Evolutionary conservation across 2,888 invertebrate species (phyloP).

Genomic region (Pterostichus madidus): DNA sequence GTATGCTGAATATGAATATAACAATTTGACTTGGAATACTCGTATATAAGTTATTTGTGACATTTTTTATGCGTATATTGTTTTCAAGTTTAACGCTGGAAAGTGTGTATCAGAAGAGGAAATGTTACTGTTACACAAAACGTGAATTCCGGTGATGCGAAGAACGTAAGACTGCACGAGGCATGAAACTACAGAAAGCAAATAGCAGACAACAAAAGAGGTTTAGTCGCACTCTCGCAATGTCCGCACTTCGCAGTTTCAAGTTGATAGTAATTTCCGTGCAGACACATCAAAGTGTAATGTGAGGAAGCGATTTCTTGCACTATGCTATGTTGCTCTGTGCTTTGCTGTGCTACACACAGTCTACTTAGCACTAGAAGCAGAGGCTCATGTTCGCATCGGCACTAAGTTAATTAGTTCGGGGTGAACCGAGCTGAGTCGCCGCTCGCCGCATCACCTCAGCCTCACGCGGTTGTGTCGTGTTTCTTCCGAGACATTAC

Average conservation of each 20-base stretch:
- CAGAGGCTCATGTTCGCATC: slow-evolving; percentile 27
- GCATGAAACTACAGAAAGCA: neutral
- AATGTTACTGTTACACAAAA: slow-evolving; percentile 8
- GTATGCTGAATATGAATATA: neutral
- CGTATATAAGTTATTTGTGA: neutral
- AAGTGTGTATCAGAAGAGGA: neutral
- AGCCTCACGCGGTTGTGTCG: neutral
- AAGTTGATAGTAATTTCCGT: slow-evolving; percentile 22
- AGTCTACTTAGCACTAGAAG: neutral
- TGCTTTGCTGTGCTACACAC: neutral
- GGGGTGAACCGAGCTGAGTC: slow-evolving; percentile 28
- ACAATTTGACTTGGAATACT: neutral
- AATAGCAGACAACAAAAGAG: slow-evolving; percentile 12
- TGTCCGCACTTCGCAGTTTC: slow-evolving; percentile 21
- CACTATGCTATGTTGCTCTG: neutral
- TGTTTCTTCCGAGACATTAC: neutral
- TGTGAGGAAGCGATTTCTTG: slow-evolving; percentile 27
- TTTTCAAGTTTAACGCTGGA: slow-evolving; percentile 21
- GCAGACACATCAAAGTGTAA: slow-evolving; percentile 57
- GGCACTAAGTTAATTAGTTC: slow-evolving; percentile 47
- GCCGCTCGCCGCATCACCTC: slow-evolving; percentile 8
- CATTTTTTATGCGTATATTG: slow-evolving; percentile 24
- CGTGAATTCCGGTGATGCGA: slow-evolving; percentile 16
- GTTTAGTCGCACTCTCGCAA: slow-evolving; percentile 15
- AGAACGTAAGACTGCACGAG: neutral